Conservation (phyloP, 2,797 vertebrate species). For the Sebastes umbrosus region DNA sequence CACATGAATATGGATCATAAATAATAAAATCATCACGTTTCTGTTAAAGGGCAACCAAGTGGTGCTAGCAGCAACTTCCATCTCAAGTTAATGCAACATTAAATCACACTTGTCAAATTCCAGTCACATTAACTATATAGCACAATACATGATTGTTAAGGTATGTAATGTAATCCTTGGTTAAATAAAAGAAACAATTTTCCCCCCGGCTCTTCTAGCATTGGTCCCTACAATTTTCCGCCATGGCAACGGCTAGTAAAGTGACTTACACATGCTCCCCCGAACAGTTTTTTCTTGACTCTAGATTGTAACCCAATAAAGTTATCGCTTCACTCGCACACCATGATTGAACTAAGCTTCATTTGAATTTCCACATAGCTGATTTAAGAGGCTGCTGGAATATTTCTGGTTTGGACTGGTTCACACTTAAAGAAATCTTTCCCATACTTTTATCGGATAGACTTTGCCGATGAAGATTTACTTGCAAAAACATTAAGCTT, state of each 20-base stretch:
- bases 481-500: neutral
- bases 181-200: neutral
- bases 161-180: neutral
- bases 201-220: neutral
- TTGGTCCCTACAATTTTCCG: too few relatives aligned
- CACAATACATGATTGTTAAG: neutral
- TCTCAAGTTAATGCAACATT: neutral
- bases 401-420: too few relatives aligned
- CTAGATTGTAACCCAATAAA: too few relatives aligned
- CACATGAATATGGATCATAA: neutral
- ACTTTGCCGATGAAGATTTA: neutral
- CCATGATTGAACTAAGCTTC: too few relatives aligned
- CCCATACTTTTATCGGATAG: neutral
- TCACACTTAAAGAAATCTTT: too few relatives aligned
- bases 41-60: neutral
- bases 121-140: neutral
- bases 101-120: neutral
- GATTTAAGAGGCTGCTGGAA: too few relatives aligned
- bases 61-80: neutral
- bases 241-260: too few relatives aligned
- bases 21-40: neutral
- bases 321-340: too few relatives aligned
- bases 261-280: too few relatives aligned
- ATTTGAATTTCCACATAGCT: too few relatives aligned
- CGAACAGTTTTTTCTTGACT: too few relatives aligned